phyloP scores from a whole-genome alignment of 53 echinoderm and acorn worm species.

The Temnopleurus reevesii region DNA sequence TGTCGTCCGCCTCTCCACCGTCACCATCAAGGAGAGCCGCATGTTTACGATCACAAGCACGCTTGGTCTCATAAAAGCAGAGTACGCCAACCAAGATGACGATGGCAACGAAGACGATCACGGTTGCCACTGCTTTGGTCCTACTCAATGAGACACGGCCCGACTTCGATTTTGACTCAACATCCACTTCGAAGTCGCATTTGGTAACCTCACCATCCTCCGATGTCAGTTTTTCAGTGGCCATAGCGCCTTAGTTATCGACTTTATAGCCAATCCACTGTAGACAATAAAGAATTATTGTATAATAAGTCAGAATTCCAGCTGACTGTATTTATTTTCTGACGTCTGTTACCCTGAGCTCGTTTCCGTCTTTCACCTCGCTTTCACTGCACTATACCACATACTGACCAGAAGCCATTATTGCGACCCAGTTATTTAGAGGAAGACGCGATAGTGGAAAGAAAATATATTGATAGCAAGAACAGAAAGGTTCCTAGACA shows the following conservation, averaged over 20 bases:
- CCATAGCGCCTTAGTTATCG: background rate
- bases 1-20: background rate
- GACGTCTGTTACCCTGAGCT: background rate
- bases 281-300: too few relatives aligned
- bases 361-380: background rate
- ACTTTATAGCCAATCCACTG: background rate
- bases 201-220: constrained; percentile 12
- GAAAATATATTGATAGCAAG: background rate
- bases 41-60: constrained; percentile 58
- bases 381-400: background rate
- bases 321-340: background rate
- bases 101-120: constrained; percentile 67
- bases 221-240: constrained; percentile 17
- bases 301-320: too few relatives aligned
- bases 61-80: constrained; percentile 84
- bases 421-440: background rate
- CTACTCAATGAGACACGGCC: background rate
- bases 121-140: constrained; percentile 59
- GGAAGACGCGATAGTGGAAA: background rate
- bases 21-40: background rate
- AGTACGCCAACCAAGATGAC: constrained; percentile 81
- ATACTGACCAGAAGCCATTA: background rate
- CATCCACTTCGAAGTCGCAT: constrained; percentile 43
- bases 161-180: background rate
- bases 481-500: background rate